These are phyloP conservation scores for Bufotes viridis DNA, from an alignment of 2,797 vertebrate species.

Conservation along the genomic window DNA sequence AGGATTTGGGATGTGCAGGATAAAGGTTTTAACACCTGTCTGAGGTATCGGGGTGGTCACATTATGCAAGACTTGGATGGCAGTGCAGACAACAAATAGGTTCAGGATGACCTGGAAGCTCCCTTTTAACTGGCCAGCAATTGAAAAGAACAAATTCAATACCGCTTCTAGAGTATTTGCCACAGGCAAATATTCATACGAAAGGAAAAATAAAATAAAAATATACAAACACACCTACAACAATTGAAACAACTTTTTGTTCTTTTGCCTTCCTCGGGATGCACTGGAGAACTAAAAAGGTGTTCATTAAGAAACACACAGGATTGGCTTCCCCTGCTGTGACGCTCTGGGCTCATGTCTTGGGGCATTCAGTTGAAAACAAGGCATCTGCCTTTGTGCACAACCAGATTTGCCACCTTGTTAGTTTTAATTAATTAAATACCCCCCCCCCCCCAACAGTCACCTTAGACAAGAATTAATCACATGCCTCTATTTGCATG, in stretches of 20 bases:
- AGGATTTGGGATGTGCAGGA: constrained; percentile 40
- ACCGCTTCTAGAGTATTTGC: constrained; percentile 45
- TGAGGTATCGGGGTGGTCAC: constrained; percentile 50
- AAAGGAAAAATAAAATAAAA: constrained; percentile 1
- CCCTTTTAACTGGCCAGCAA: constrained; percentile 51
- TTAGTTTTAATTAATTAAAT: constrained; percentile 34
- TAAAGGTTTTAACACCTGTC: constrained; percentile 18
- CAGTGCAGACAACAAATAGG: constrained; percentile 42
- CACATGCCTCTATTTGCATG: constrained; percentile 49
- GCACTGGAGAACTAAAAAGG: constrained; percentile 46
- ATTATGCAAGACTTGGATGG: constrained; percentile 42
- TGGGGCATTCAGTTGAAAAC: constrained; percentile 52
- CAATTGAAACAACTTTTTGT: constrained; percentile 47
- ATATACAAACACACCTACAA: constrained; percentile 32
- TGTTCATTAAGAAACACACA: constrained; percentile 44
- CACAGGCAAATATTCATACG: constrained; percentile 47
- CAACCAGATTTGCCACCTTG: constrained; percentile 49
- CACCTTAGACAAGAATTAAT: constrained; percentile 57
- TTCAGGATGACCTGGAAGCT: constrained; percentile 48
- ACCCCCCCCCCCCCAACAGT: constrained; percentile 8
- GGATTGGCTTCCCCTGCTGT: constrained; percentile 40
- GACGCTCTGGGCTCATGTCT: constrained; percentile 36
- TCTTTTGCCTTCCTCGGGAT: constrained; percentile 43
- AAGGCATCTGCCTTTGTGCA: constrained; percentile 55
- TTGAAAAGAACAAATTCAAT: constrained; percentile 39